A percentile compares a stretch with the other conserved stretches of the same genome.
phyloP scores from a whole-genome alignment of 2,888 invertebrate species.

The Phania funesta region DNA sequence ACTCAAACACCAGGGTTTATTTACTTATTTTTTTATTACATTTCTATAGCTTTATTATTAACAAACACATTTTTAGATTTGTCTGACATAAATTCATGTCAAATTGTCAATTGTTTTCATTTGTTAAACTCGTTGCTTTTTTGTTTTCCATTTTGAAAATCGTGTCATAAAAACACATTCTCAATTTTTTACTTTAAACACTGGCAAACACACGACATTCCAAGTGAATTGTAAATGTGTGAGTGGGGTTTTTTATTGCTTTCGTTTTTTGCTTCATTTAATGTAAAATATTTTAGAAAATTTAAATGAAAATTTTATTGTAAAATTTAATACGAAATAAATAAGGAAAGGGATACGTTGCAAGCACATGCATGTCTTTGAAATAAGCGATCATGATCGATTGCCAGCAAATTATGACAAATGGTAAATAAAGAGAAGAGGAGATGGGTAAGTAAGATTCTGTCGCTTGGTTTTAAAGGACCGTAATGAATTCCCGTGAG shows the following conservation, averaged over 20 bases:
- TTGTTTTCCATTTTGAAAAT: background rate
- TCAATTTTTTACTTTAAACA: conserved; percentile 16
- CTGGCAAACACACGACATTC: background rate
- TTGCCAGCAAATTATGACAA: too few species aligned
- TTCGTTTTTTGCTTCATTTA: background rate
- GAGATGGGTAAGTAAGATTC: too few species aligned
- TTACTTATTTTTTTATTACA: background rate
- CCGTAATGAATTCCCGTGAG: too few species aligned
- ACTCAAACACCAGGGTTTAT: background rate
- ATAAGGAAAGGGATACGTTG: too few species aligned
- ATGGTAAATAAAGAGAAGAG: too few species aligned
- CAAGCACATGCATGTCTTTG: too few species aligned
- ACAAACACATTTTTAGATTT: conserved; percentile 47
- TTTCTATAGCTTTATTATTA: background rate
- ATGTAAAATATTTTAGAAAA: background rate
- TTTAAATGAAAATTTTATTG: conserved; percentile 14
- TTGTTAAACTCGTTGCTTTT: conserved; percentile 1
- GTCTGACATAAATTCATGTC: conserved; percentile 65
- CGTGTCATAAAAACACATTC: conserved; percentile 36
- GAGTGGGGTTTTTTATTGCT: background rate
- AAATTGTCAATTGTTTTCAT: conserved; percentile 61
- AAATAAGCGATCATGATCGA: too few species aligned
- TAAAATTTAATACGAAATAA: too few species aligned
- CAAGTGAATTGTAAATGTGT: conserved; percentile 9
- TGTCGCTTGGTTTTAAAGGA: too few species aligned